Base-by-base conservation (phyloP, 2,888 invertebrate species). In the Lacanobia wlatinum region DNA sequence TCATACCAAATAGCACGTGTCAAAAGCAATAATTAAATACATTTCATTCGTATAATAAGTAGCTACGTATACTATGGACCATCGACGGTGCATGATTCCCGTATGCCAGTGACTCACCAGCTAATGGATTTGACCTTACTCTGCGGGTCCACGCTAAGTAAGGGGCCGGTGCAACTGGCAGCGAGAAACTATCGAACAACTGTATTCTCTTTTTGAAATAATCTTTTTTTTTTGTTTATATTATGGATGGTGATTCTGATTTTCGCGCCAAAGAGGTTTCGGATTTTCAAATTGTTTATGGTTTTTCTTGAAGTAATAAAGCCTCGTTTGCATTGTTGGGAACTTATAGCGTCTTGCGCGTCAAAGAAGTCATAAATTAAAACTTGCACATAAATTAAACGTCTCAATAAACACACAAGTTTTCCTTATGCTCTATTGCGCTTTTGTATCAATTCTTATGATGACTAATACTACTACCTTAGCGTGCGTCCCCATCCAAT, bases 51-150 rank as follows among this genome's bases (percentile, higher is more conserved):
- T 73, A 55, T 23, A 67, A 28, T 71, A 77, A 28, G 61, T 55
- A 52, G 38, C 8, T 60, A 40, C 55, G 68, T 77, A 56, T 69
- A 76, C 66, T 69, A 60, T 67, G 61, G 71, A 56, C 70, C 66
- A 76, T 78, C 73, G 79, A 63, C 66, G 79, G 69, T 85, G 86
- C 80, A 83, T 87, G 79, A 82, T 84, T 78, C 84, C 84, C 81
- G 77, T 76, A 73, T 67, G 68, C 69, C 58, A 65, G 71, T 90
- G 90, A 90, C 75, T 90, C 90, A 90, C 71, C 80, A 58, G 75
- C 76, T 87, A 90, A 90, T 88, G 82, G 87, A 84, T 89, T 77
- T 87, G 90, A 90, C 90, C 90, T 90, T 90, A 86, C 82, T 84
- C 76, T 75, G 79, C 71, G 80, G 68, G 65, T 70, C 77, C 34